Conservation (phyloP, 2,888 invertebrate genomes). For the Spicauda simplicius region DNA sequence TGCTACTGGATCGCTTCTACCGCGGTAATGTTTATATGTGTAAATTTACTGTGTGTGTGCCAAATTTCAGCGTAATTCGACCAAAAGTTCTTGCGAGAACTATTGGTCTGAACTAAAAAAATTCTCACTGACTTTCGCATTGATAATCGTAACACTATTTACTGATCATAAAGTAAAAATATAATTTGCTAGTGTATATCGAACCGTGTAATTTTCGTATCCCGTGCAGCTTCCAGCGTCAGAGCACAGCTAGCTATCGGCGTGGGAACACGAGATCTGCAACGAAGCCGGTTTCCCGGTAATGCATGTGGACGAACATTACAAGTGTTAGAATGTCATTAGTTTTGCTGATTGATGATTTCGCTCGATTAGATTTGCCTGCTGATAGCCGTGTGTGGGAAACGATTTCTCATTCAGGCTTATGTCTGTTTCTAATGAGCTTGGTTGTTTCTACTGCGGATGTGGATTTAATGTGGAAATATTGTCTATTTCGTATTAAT, state of each 20-base stretch:
- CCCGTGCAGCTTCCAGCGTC: neutral
- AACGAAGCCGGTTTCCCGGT: conserved; percentile 14
- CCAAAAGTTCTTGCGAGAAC: too few species aligned
- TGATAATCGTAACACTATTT: too few species aligned
- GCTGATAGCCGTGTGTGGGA: conserved; percentile 17
- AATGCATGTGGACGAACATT: conserved; percentile 8
- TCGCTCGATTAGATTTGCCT: conserved; percentile 21
- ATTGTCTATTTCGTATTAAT: too few species aligned
- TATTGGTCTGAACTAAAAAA: too few species aligned
- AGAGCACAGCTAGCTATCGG: neutral
- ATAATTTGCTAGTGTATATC: neutral
- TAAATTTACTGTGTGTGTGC: too few species aligned
- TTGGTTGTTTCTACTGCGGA: neutral
- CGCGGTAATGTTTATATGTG: too few species aligned
- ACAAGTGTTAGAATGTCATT: conserved; percentile 13
- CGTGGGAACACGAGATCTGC: conserved; percentile 16
- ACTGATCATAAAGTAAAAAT: too few species aligned
- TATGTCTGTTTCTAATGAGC: neutral
- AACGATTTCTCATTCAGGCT: conserved; percentile 18
- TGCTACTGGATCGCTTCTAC: too few species aligned
- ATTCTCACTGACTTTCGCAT: too few species aligned
- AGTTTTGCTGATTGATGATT: conserved; percentile 27
- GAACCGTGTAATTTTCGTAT: neutral
- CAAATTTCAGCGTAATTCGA: too few species aligned
- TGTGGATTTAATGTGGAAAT: neutral